A percentile compares a stretch with the other conserved stretches of the same genome.
phyloP scores from a whole-genome alignment of 1,140 invertebrate species.

The Holcopasites calliopsidis region DNA sequence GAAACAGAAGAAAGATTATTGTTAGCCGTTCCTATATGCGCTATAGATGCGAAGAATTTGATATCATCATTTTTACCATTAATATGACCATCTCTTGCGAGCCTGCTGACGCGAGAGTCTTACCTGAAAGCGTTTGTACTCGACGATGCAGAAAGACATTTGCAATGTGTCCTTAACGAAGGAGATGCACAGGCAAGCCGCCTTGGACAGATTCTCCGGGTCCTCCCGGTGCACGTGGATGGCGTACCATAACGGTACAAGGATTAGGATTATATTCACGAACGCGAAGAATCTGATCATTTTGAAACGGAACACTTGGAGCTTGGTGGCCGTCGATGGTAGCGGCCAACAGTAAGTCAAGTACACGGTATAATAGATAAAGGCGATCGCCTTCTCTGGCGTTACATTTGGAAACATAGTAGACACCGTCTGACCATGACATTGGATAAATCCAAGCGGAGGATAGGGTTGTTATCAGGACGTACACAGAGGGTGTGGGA shows the following conservation, averaged over 20 bases:
- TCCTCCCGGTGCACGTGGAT: neutral
- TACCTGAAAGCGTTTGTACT: neutral
- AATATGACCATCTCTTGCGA: neutral
- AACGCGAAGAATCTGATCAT: constrained; percentile 23
- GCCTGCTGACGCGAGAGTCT: neutral
- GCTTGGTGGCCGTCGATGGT: constrained; percentile 16
- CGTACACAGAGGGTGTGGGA: too few relatives aligned
- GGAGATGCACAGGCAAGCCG: neutral
- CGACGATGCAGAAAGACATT: neutral
- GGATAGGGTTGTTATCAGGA: too few relatives aligned
- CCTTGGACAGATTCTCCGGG: neutral
- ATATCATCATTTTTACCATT: neutral
- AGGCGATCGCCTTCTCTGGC: constrained; percentile 32
- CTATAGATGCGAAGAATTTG: too few relatives aligned
- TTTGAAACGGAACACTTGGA: constrained; percentile 24
- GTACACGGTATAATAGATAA: constrained; percentile 27
- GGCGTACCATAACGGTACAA: neutral
- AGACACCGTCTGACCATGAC: too few relatives aligned
- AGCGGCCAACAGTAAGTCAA: constrained; percentile 42
- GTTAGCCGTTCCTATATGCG: too few relatives aligned
- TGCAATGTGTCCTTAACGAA: neutral
- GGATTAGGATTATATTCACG: constrained; percentile 3
- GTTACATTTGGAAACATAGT: constrained; percentile 30
- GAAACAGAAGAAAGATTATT: neutral
- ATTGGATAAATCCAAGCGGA: too few relatives aligned